Evolutionary conservation across 1,140 invertebrate species (phyloP).

Genomic region (Tetraneura akinire): DNA sequence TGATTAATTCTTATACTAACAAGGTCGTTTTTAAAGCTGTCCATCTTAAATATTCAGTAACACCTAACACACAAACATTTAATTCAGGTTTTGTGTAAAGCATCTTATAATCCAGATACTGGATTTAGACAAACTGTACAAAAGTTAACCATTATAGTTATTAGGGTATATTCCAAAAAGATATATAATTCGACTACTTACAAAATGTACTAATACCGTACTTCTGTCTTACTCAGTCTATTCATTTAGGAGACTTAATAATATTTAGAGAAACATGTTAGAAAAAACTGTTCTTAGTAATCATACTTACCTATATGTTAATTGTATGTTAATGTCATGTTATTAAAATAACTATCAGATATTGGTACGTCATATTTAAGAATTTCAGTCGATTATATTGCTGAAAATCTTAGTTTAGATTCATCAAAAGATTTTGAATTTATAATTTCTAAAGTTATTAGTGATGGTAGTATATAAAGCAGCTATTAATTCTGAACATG

Average conservation of each 20-base stretch:
- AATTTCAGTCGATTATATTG: constrained; percentile 93
- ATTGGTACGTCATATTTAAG: constrained; percentile 96
- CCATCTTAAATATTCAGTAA: constrained; percentile 93
- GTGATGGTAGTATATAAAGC: constrained; percentile 99
- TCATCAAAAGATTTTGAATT: constrained; percentile 98
- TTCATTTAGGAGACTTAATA: constrained; percentile 90
- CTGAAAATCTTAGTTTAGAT: constrained; percentile 88
- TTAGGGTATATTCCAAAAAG: constrained; percentile 95
- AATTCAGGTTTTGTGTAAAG: constrained; percentile 91
- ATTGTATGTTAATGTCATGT: constrained; percentile 95
- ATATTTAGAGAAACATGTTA: constrained; percentile 91
- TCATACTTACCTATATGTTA: constrained; percentile 94
- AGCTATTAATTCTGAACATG: constrained; percentile 90
- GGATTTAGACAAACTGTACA: constrained; percentile 99
- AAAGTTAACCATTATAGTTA: constrained; percentile 94
- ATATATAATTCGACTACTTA: constrained; percentile 82
- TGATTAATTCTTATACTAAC: constrained; percentile 95
- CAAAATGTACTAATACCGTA: constrained; percentile 89
- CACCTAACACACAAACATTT: constrained; percentile 95
- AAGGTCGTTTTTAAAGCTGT: constrained; percentile 97
- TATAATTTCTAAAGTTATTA: constrained; percentile 98
- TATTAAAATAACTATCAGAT: constrained; percentile 95
- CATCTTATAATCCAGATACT: constrained; percentile 93
- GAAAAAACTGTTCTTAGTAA: constrained; percentile 83
- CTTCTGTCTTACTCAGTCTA: constrained; percentile 96